Evolutionary conservation across 2,113 vertebrate genomes (phyloP).

Genomic region (Phainopepla nitens): DNA sequence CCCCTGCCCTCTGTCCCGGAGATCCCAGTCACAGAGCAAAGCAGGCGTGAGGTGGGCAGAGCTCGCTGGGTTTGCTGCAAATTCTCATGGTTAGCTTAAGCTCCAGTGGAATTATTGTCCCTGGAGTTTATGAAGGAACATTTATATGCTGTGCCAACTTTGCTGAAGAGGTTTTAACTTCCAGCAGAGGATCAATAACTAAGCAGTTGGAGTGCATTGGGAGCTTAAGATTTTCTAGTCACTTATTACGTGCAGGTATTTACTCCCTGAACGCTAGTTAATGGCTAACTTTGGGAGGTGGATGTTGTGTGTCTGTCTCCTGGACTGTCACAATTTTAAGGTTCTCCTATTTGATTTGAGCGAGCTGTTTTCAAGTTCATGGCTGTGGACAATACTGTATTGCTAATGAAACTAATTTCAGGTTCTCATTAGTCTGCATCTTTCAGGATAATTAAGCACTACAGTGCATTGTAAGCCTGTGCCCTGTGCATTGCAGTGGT

Average conservation of each 20-base stretch:
- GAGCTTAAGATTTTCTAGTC: not conserved
- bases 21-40: not conserved
- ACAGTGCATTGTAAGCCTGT: not conserved
- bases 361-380: not conserved
- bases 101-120: not conserved
- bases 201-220: not conserved
- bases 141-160: not conserved
- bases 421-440: not conserved
- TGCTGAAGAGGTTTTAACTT: not conserved
- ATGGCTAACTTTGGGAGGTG: not conserved
- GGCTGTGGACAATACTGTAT: not conserved
- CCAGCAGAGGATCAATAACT: not conserved
- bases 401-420: not conserved
- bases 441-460: not conserved
- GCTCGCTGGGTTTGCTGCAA: not conserved
- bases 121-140: not conserved
- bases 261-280: not conserved
- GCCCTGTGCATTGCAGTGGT: not conserved
- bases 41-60: not conserved
- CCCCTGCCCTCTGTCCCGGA: not conserved
- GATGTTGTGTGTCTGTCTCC: not conserved
- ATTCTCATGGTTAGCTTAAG: not conserved
- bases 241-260: not conserved
- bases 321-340: not conserved
- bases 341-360: not conserved